Conservation (phyloP, 2,113 vertebrate genomes). For the Melospiza georgiana region DNA sequence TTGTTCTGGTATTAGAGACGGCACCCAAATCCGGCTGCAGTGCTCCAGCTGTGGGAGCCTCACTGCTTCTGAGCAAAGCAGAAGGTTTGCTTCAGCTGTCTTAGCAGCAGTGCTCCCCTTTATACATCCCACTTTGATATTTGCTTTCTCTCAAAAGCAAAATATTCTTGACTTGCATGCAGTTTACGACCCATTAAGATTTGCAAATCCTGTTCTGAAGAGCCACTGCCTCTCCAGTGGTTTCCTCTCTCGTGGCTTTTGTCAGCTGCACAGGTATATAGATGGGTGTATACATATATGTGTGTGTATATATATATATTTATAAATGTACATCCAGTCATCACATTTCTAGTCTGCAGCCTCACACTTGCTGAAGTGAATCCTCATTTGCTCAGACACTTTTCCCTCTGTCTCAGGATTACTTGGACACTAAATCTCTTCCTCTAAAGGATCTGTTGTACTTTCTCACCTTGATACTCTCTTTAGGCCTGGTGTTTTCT, state of each 20-base stretch:
- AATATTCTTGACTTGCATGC: not conserved
- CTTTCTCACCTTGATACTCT: not conserved
- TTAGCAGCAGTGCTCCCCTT: not conserved
- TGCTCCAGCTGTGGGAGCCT: not conserved
- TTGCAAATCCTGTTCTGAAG: not conserved
- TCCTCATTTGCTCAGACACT: not conserved
- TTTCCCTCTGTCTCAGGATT: not conserved
- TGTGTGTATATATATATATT: not conserved
- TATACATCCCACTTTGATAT: not conserved
- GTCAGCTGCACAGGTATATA: not conserved
- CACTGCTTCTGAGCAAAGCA: not conserved
- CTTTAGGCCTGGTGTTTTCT: not conserved
- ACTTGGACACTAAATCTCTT: not conserved
- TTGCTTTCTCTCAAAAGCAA: not conserved
- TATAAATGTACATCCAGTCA: not conserved
- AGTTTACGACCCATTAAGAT: not conserved
- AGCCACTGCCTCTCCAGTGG: not conserved
- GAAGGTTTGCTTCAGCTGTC: not conserved
- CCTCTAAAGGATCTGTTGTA: not conserved
- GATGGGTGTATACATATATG: accelerated
- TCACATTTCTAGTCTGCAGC: not conserved
- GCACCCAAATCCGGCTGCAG: accelerated
- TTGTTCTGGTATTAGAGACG: not conserved
- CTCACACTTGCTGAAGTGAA: not conserved
- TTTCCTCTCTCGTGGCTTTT: not conserved